Evolutionary conservation across 2,113 vertebrate genomes (phyloP).

Genomic region (Mola mola): DNA sequence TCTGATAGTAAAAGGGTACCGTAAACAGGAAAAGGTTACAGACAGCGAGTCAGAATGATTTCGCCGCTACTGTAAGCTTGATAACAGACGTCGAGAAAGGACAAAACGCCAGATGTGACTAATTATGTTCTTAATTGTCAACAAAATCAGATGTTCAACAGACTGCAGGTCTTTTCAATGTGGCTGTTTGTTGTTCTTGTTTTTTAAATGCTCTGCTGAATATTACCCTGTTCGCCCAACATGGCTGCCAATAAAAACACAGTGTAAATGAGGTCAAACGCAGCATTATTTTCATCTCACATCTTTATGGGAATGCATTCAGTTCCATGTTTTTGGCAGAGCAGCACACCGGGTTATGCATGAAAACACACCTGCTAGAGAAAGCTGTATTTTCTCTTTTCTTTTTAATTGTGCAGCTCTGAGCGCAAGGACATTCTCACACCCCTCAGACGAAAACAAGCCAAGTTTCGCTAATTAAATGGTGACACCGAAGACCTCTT

Average conservation of each 20-base stretch:
- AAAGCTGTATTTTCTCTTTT: conserved; percentile 20
- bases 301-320: not conserved
- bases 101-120: conserved; percentile 26
- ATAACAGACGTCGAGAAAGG: conserved; percentile 59
- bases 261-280: not conserved
- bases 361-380: conserved; percentile 33
- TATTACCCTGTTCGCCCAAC: not conserved
- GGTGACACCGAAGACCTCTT: conserved; percentile 58
- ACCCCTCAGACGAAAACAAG: conserved; percentile 35
- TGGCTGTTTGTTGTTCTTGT: too few relatives aligned
- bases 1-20: conserved; percentile 77
- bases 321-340: conserved; percentile 11
- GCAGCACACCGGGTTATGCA: conserved; percentile 17
- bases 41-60: conserved; percentile 61
- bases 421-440: conserved; percentile 6
- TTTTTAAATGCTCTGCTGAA: not conserved
- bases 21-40: conserved; percentile 78
- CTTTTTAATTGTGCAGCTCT: conserved; percentile 12
- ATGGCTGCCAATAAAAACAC: not conserved
- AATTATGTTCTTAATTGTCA: conserved; percentile 32
- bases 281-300: not conserved
- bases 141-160: not conserved
- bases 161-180: too few relatives aligned
- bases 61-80: conserved; percentile 58
- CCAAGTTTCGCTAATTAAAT: conserved; percentile 58